Evolutionary conservation across 2,888 invertebrate genomes (phyloP).

Genomic region (Volucella bombylans): DNA sequence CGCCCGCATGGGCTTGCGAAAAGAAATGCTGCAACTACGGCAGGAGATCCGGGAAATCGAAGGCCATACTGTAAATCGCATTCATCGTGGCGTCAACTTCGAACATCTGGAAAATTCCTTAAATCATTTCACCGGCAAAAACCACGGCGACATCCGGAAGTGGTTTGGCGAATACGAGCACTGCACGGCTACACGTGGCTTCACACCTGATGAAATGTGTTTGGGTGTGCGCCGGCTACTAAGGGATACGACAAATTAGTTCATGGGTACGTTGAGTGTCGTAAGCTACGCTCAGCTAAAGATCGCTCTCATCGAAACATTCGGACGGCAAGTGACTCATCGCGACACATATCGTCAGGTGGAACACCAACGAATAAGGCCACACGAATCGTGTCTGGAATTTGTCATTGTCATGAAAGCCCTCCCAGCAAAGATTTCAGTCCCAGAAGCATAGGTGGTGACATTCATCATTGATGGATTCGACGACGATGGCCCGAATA

Average conservation of each 20-base stretch:
- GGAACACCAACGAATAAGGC: slow-evolving; percentile 3
- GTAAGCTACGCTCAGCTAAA: slow-evolving; percentile 9
- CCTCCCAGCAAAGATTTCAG: slow-evolving; percentile 12
- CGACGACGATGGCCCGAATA: too few species aligned
- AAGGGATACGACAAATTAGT: neutral
- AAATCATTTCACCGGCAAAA: neutral
- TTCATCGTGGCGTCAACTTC: too few species aligned
- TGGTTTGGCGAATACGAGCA: slow-evolving; percentile 28
- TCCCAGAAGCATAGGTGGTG: slow-evolving; percentile 2
- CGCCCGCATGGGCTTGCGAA: too few species aligned
- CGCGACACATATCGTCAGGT: slow-evolving; percentile 18
- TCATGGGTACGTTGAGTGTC: neutral
- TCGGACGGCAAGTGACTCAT: too few species aligned
- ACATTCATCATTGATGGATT: too few species aligned
- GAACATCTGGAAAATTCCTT: too few species aligned
- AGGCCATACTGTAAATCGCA: too few species aligned
- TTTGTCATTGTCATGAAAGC: slow-evolving; percentile 25
- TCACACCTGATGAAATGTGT: too few species aligned
- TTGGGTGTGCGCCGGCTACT: slow-evolving; percentile 19
- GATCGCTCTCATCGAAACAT: neutral
- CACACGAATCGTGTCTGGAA: slow-evolving; percentile 23
- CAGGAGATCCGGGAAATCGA: too few species aligned
- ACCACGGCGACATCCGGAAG: slow-evolving; percentile 5
- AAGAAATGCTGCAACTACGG: too few species aligned
- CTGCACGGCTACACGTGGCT: too few species aligned